Percentiles rank a stretch among this genome's conserved stretches.
Evolutionary conservation across 2,113 vertebrate genomes (phyloP).

Genomic region (Promerops cafer): DNA sequence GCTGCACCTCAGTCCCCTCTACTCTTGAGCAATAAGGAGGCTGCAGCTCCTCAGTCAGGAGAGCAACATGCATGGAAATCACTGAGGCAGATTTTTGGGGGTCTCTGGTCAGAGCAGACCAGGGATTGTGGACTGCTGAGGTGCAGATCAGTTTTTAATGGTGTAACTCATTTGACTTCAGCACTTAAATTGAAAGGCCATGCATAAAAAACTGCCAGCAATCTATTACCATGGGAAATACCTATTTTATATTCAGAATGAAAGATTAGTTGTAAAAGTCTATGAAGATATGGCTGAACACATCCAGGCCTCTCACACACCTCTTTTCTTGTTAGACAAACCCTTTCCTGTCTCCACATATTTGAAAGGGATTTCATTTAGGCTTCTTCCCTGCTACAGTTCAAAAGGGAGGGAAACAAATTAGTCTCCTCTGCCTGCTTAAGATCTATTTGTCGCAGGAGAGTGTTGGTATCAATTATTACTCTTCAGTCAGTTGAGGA

Average conservation of each 20-base stretch:
- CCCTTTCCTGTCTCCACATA: background rate
- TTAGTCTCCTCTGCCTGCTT: background rate
- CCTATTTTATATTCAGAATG: background rate
- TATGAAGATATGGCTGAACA: background rate
- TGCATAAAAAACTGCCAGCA: background rate
- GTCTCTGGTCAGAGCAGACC: background rate
- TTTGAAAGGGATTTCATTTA: background rate
- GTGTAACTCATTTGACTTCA: background rate
- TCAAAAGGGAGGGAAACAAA: background rate
- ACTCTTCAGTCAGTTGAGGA: background rate
- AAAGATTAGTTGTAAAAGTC: background rate
- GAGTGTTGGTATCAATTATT: background rate
- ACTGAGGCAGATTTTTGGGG: background rate
- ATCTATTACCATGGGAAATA: background rate
- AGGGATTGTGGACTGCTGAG: background rate
- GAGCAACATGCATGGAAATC: background rate
- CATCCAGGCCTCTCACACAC: background rate
- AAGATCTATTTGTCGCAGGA: background rate
- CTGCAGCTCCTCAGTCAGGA: background rate
- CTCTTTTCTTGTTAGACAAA: background rate
- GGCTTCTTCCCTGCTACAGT: background rate
- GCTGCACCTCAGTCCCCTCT: background rate
- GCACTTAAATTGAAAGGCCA: background rate
- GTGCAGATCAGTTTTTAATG: background rate
- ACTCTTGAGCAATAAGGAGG: background rate